Evolutionary conservation across 1,140 invertebrate genomes (phyloP).

Genomic region (Cyclargus thomasi): DNA sequence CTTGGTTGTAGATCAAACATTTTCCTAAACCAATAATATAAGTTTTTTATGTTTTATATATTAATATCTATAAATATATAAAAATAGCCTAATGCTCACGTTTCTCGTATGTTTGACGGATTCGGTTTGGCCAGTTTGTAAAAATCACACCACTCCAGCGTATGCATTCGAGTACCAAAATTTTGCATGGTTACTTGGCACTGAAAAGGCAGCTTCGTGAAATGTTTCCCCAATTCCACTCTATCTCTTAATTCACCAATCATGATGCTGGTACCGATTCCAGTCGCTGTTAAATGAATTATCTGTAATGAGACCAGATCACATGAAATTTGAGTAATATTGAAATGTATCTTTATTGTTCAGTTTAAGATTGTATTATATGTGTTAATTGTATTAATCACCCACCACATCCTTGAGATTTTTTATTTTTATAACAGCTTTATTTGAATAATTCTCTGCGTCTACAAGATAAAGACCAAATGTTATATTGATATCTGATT

Average conservation of each 20-base stretch:
- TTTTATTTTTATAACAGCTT: conserved; percentile 59
- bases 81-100: too few species aligned
- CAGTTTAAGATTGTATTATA: too few species aligned
- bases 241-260: conserved; percentile 50
- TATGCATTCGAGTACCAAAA: conserved; percentile 53
- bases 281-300: conserved; percentile 57
- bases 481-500: conserved; percentile 49
- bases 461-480: conserved; percentile 52
- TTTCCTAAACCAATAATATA: conserved; percentile 29
- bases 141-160: conserved; percentile 59
- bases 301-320: conserved; percentile 33
- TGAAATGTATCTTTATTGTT: too few species aligned
- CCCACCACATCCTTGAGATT: conserved; percentile 66
- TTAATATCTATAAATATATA: too few species aligned
- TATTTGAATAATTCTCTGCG: conserved; percentile 55
- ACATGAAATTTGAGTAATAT: conserved; percentile 6
- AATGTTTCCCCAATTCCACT: conserved; percentile 55
- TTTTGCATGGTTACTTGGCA: conserved; percentile 59
- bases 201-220: conserved; percentile 57
- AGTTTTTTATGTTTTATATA: too few species aligned
- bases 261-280: conserved; percentile 59
- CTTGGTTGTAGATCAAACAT: conserved; percentile 60
- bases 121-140: conserved; percentile 39
- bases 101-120: background rate
- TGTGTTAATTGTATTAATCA: conserved; percentile 14